These are phyloP conservation scores for Tapera naevia DNA, from an alignment of 2,797 vertebrate genomes.

Conservation along the genomic window DNA sequence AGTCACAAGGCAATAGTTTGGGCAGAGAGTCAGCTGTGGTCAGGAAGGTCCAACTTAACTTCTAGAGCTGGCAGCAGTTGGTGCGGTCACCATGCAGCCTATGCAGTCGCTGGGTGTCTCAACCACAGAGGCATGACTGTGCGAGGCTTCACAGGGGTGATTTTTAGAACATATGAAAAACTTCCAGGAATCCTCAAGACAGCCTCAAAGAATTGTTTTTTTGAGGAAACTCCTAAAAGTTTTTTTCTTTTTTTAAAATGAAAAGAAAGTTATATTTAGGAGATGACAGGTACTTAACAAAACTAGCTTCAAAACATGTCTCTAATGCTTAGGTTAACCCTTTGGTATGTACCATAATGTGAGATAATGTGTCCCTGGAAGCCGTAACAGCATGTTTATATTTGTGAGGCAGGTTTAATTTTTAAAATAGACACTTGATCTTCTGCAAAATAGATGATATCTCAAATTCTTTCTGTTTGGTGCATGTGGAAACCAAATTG, in stretches of 20 bases:
- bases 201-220: neutral
- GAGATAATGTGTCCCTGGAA: neutral
- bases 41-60: neutral
- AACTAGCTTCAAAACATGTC: neutral
- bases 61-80: neutral
- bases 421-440: neutral
- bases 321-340: slow-evolving; percentile 2
- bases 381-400: neutral
- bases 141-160: neutral
- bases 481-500: neutral
- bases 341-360: neutral
- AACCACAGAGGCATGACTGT: neutral
- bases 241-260: neutral
- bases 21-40: neutral
- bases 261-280: neutral
- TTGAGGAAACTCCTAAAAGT: neutral
- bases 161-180: neutral
- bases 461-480: neutral
- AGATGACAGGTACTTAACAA: neutral
- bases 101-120: neutral
- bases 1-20: neutral
- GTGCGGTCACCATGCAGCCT: neutral
- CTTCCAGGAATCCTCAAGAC: neutral
- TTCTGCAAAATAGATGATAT: neutral
- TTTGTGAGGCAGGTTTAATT: neutral